These are phyloP conservation scores for Nymphalis io DNA, from an alignment of 1,140 invertebrate species.

Conservation along the genomic window DNA sequence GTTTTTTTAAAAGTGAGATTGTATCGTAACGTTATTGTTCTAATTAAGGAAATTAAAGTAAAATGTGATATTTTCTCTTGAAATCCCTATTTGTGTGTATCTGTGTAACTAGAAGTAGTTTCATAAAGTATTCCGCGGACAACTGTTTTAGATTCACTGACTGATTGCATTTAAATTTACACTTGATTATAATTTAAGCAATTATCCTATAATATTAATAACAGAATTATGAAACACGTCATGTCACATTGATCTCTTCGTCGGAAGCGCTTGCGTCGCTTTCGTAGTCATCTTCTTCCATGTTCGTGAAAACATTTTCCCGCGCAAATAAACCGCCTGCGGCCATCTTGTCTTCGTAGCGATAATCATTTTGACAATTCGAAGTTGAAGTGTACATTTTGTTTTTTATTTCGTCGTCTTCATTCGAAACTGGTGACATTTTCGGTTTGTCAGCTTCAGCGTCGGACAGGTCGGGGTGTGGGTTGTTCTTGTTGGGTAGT, in stretches of 20 bases:
- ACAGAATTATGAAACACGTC: conserved; percentile 77
- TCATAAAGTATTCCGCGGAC: no score
- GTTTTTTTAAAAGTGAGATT: no score
- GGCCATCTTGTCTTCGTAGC: conserved; percentile 73
- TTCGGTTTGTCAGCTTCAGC: conserved; percentile 89
- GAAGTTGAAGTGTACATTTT: conserved; percentile 70
- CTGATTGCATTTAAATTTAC: neutral
- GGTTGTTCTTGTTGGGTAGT: conserved; percentile 97
- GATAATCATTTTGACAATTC: conserved; percentile 44
- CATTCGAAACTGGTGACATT: conserved; percentile 80
- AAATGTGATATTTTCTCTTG: no score
- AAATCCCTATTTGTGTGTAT: no score
- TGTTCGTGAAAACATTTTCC: conserved; percentile 71
- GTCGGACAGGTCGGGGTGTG: conserved; percentile 96
- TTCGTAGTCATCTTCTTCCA: conserved; percentile 83
- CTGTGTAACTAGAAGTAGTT: no score
- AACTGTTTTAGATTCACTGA: no score
- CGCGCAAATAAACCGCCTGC: conserved; percentile 59
- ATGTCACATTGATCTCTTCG: conserved; percentile 92
- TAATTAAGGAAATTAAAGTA: no score
- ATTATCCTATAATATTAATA: neutral
- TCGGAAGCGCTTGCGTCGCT: conserved; percentile 88
- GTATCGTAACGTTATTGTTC: no score
- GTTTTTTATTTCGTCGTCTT: conserved; percentile 65
- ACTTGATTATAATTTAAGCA: neutral